A percentile compares a stretch with the other conserved stretches of the same genome.
phyloP scores from a whole-genome alignment of 1,140 invertebrate genomes.

The Halotydeus destructor region DNA sequence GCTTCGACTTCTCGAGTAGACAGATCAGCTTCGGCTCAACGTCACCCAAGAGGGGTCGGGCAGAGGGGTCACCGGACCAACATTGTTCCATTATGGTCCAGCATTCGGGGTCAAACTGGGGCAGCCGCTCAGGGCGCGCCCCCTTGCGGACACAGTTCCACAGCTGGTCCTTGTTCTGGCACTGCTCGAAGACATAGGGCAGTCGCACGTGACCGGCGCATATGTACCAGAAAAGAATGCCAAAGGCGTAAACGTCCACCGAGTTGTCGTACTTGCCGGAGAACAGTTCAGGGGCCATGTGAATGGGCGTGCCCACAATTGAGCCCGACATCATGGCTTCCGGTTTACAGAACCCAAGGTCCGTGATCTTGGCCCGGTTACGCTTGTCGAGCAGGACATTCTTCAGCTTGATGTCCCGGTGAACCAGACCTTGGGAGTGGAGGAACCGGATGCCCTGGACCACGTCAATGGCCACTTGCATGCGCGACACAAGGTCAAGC shows the following conservation, averaged over 20 bases:
- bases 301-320: slow-evolving; percentile 66
- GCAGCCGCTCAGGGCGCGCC: slow-evolving; percentile 46
- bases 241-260: slow-evolving; percentile 77
- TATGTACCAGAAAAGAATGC: slow-evolving; percentile 74
- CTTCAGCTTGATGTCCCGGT: slow-evolving; percentile 55
- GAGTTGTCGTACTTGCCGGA: slow-evolving; percentile 56
- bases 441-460: slow-evolving; percentile 63
- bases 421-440: slow-evolving; percentile 59
- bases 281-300: slow-evolving; percentile 76
- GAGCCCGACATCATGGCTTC: slow-evolving; percentile 73
- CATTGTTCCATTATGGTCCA: slow-evolving; percentile 68
- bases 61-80: slow-evolving; percentile 50
- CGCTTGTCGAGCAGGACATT: slow-evolving; percentile 38
- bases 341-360: slow-evolving; percentile 75
- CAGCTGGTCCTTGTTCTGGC: slow-evolving; percentile 65
- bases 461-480: slow-evolving; percentile 57
- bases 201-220: slow-evolving; percentile 59
- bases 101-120: slow-evolving; percentile 50
- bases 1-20: slow-evolving; percentile 22
- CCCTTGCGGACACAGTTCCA: slow-evolving; percentile 60
- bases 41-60: slow-evolving; percentile 51
- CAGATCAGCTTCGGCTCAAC: slow-evolving; percentile 42
- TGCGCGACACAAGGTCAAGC: slow-evolving; percentile 39
- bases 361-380: slow-evolving; percentile 58
- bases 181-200: slow-evolving; percentile 59